These are phyloP conservation scores for Axea sp. DNA, from an alignment of 2,888 invertebrate genomes.

Conservation along the genomic window DNA sequence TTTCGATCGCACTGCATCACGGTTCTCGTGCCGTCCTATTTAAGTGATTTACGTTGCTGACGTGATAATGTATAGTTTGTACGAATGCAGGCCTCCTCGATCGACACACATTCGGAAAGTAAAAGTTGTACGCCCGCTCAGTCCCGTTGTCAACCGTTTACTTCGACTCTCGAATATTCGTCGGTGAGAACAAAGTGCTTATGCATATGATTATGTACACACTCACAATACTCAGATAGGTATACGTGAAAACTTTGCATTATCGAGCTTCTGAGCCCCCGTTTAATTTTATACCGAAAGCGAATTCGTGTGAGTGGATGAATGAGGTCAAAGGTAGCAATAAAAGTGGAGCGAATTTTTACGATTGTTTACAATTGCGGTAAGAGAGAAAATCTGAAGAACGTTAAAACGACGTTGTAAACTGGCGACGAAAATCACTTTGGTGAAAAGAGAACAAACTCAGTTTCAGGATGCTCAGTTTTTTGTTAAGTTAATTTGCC, in stretches of 20 bases:
- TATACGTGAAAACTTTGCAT: too few relatives aligned
- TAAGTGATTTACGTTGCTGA: conserved; percentile 52
- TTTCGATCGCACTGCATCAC: conserved; percentile 36
- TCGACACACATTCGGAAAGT: neutral
- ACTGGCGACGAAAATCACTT: too few relatives aligned
- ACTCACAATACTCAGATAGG: too few relatives aligned
- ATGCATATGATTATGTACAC: too few relatives aligned
- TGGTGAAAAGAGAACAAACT: neutral
- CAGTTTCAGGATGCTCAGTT: neutral
- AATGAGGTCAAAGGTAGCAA: conserved; percentile 12
- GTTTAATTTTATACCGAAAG: conserved; percentile 17
- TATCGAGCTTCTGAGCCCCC: conserved; percentile 17
- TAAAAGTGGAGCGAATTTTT: conserved; percentile 6
- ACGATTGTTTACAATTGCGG: neutral
- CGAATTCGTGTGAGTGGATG: conserved; percentile 4
- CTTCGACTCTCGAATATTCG: conserved; percentile 6
- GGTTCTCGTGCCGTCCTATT: conserved; percentile 39
- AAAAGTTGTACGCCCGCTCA: conserved; percentile 3
- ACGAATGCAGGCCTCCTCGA: conserved; percentile 24
- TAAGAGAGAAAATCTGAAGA: too few relatives aligned
- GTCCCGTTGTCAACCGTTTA: conserved; percentile 8
- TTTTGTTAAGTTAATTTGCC: neutral
- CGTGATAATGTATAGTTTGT: conserved; percentile 44
- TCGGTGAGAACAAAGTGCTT: too few relatives aligned
- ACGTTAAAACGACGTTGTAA: too few relatives aligned